Evolutionary conservation across 2,113 vertebrate species (phyloP).

Genomic region (Thalassarche chlororhynchos): DNA sequence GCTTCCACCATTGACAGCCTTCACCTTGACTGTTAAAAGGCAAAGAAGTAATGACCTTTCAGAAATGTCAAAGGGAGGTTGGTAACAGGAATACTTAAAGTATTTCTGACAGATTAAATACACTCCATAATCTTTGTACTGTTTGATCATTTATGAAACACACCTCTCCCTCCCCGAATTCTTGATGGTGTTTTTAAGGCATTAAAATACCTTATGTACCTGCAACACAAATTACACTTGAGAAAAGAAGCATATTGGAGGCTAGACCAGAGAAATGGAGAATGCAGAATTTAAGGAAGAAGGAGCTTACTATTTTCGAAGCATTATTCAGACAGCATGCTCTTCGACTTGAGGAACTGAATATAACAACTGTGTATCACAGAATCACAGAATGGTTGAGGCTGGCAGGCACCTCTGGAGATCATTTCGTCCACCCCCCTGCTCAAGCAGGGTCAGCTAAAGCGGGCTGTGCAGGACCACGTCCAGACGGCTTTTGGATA

Average conservation of each 20-base stretch:
- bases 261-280: background rate
- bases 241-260: background rate
- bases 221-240: background rate
- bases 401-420: background rate
- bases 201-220: background rate
- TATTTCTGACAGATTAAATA: background rate
- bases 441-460: background rate
- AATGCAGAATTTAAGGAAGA: background rate
- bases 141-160: background rate
- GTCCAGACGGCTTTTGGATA: background rate
- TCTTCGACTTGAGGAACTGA: background rate
- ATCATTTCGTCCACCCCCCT: fast-evolving
- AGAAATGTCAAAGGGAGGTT: background rate
- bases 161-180: background rate
- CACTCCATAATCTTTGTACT: background rate
- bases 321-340: background rate
- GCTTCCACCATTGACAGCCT: background rate
- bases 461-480: background rate
- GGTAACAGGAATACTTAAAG: background rate
- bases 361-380: background rate
- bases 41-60: background rate
- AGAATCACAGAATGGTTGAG: background rate
- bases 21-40: background rate
- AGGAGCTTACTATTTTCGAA: background rate
- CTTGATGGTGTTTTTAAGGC: background rate